Conservation (phyloP, 1,140 invertebrate genomes). For the Thaumetopoea pityocampa region DNA sequence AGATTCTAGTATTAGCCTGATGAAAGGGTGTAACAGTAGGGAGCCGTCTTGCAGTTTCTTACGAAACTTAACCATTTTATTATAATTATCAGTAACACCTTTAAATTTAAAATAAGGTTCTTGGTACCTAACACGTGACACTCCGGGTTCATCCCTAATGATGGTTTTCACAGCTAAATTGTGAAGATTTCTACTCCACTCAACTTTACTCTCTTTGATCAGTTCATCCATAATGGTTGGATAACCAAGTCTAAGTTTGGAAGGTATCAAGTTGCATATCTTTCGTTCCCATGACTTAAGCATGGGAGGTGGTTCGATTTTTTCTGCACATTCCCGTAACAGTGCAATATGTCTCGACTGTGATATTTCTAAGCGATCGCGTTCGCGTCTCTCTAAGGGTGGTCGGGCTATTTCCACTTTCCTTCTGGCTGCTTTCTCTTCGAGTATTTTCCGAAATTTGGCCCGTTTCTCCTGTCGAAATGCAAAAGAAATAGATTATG, state of each 20-base stretch:
- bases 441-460: slow-evolving; percentile 53
- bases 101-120: slow-evolving; percentile 75
- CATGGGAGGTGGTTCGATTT: slow-evolving; percentile 65
- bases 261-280: slow-evolving; percentile 66
- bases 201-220: slow-evolving; percentile 67
- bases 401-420: slow-evolving; percentile 53
- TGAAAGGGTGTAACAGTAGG: slow-evolving; percentile 79
- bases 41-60: slow-evolving; percentile 72
- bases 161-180: slow-evolving; percentile 69
- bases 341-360: slow-evolving; percentile 58
- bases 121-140: slow-evolving; percentile 50
- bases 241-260: slow-evolving; percentile 56
- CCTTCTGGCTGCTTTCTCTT: slow-evolving; percentile 50
- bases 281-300: slow-evolving; percentile 71
- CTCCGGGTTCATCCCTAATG: slow-evolving; percentile 65
- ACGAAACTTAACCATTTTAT: slow-evolving; percentile 76
- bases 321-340: slow-evolving; percentile 53
- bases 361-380: slow-evolving; percentile 48
- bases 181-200: slow-evolving; percentile 72
- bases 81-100: slow-evolving; percentile 78
- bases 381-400: slow-evolving; percentile 33
- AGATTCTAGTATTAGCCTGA: slow-evolving; percentile 77
- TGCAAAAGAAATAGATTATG: too few relatives aligned
- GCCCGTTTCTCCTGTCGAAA: slow-evolving; percentile 59
- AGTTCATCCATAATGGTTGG: slow-evolving; percentile 57